Evolutionary conservation across 2,888 invertebrate species (phyloP), one percentile per base, ranked within the genome.

Genomic region (Ditylenchus weischeri): DNA sequence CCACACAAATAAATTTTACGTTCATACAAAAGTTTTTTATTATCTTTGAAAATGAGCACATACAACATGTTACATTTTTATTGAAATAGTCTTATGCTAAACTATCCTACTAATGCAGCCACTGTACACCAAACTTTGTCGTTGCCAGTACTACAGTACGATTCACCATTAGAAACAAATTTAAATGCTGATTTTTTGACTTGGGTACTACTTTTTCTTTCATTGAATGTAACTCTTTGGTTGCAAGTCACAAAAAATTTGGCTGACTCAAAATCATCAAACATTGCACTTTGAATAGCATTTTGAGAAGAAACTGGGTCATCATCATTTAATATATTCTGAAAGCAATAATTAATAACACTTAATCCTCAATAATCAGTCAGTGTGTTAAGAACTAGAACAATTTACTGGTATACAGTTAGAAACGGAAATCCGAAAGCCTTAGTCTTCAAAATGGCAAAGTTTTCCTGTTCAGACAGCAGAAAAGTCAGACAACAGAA

Each of bases 231-330:
- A 50, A 21, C n/a, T 19, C 18, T 18, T 18, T 50, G n/a, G 18
- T 19, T 19, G 50, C 50, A 50, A 50, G 18, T 50, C n/a, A 50
- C 50, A 5, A 50, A 21, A 50, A 50, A 50, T 50, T 50, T 50
- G 5, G n/a, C 50, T 18, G 18, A 19, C 21, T 50, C 50, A 6
- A 50, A 50, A 50, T 50, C 50, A 21, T 2, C 21, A 19, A 50
- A 19, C 50, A 50, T 50, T 50, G 50, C 50, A 21, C 3, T 21
- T 5, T 50, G 50, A 6, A 50, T 50, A 21, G 50, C 50, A 50
- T 50, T 19, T 50, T 50, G 50, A 21, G 50, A 4, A 6, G 50
- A 50, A 19, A 50, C n/a, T 18, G 6, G n/a, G 50, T 50, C 50
- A 50, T 6, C 50, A 21, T 21, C 50, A 29, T 29, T 29, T 29